Evolutionary conservation across 2,113 vertebrate genomes (phyloP), one percentile per base, ranked within the genome.

Genomic region (Oreochromis aureus): DNA sequence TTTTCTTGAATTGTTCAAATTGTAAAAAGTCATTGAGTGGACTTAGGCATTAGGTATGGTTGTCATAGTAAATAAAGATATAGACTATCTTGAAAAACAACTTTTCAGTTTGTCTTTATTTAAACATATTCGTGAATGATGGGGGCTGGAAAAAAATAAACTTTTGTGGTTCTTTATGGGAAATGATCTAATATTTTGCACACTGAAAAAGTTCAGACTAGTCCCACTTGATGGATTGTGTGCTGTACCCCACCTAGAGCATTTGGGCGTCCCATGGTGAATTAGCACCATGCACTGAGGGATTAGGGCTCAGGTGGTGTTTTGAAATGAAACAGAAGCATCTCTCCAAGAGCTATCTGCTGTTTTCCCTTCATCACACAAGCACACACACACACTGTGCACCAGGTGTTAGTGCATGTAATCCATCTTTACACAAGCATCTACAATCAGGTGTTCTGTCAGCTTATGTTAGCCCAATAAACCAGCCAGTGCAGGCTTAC

Each of bases 31-130:
- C 86, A 90, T 80, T 90, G 85, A 95, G 89, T 95, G 92, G 94
- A 95, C 88, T 91, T 95, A 88, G 90, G 93, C 94, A 91, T 95
- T 92, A 92, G 95, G 94, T 95, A 91, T 95, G 96, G 95, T 95
- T 97, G 94, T 95, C 86, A 83, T 94, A 89, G 79, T 95, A 92
- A 96, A 96, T 96, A 96, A 97, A 96, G 91, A 90, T 90, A 78
- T 87, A 78, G 56, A 85, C 51, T 90, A 91, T 92, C 91, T 91
- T 91, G 22, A 84, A 87, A 36, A 81, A n/a, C 8, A 10, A 15
- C 13, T 3, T 78, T 53, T 24, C 15, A 16, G 10, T 7, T 71
- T 84, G 15, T 92, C n/a, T 81, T 87, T 63, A n/a, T 85, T 80
- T 87, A 10, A 54, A 48, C 84, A 34, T 51, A 88, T 51, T 34